A percentile compares a stretch with the other conserved stretches of the same genome.
Evolutionary conservation across 1,140 invertebrate genomes (phyloP).

Genomic region (Steinernema feltiae): DNA sequence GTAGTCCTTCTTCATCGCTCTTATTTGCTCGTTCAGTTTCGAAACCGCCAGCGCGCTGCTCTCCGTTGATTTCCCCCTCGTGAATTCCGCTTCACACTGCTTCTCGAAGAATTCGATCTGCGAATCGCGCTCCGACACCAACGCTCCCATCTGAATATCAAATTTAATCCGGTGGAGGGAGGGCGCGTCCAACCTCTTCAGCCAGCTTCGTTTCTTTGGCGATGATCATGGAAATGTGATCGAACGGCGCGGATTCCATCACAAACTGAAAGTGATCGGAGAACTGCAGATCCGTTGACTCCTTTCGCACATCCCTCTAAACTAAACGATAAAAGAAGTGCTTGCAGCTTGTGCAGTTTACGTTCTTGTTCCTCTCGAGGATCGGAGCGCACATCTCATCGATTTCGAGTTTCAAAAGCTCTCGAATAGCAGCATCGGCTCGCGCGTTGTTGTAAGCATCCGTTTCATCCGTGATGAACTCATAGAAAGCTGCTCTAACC

Average conservation of each 20-base stretch:
- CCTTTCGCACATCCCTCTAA: background rate
- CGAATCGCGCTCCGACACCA: background rate
- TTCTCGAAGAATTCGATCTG: background rate
- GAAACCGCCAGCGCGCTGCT: background rate
- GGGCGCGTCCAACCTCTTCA: background rate
- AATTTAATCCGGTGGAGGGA: background rate
- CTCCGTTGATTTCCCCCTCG: background rate
- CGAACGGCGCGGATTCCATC: background rate
- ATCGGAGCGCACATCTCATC: background rate
- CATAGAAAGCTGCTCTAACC: background rate
- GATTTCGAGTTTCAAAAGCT: background rate
- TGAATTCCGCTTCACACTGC: background rate
- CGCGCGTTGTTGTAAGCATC: background rate
- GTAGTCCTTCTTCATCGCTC: background rate
- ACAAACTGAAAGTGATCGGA: constrained; percentile 2
- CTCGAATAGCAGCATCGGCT: background rate
- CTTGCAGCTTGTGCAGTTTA: background rate
- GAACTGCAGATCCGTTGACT: background rate
- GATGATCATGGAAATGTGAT: constrained; percentile 1
- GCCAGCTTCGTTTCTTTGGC: background rate
- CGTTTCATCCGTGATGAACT: background rate
- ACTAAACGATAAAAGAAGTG: background rate
- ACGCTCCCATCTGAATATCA: background rate
- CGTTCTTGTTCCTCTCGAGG: background rate
- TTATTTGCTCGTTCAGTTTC: background rate